phyloP scores from a whole-genome alignment of 2,113 vertebrate species.

The Chaetorhynchus papuensis region DNA sequence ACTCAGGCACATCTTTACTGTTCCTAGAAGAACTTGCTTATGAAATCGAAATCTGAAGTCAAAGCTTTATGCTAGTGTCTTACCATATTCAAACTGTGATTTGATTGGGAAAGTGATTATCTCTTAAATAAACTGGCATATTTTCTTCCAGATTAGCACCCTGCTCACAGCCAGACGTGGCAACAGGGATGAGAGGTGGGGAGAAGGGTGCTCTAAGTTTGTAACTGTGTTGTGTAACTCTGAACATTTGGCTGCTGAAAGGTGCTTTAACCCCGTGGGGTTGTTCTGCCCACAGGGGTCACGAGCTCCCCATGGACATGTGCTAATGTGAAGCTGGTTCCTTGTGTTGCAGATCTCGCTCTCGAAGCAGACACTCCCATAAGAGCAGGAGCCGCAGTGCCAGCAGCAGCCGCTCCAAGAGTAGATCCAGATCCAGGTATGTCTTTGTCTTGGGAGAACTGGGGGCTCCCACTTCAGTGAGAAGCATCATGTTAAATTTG shows the following conservation, averaged over 20 bases:
- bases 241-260: background rate
- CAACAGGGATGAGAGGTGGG: background rate
- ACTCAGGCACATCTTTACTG: background rate
- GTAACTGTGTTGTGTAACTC: background rate
- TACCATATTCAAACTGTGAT: background rate
- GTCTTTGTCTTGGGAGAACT: background rate
- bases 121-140: background rate
- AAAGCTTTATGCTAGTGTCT: background rate
- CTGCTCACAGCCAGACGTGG: background rate
- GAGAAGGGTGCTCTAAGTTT: background rate
- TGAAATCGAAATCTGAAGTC: background rate
- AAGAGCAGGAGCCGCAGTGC: slow-evolving; percentile 91
- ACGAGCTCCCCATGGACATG: rapidly evolving
- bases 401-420: slow-evolving; percentile 86
- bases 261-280: background rate
- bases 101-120: background rate
- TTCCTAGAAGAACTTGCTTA: background rate
- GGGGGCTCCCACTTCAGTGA: background rate
- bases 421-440: slow-evolving; percentile 83
- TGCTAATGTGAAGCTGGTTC: background rate
- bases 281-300: background rate
- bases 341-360: slow-evolving; percentile 81
- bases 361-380: slow-evolving; percentile 89
- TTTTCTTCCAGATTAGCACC: background rate
- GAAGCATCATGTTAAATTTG: background rate